Conservation (phyloP, 2,113 vertebrate species). For the Asarcornis scutulata region DNA sequence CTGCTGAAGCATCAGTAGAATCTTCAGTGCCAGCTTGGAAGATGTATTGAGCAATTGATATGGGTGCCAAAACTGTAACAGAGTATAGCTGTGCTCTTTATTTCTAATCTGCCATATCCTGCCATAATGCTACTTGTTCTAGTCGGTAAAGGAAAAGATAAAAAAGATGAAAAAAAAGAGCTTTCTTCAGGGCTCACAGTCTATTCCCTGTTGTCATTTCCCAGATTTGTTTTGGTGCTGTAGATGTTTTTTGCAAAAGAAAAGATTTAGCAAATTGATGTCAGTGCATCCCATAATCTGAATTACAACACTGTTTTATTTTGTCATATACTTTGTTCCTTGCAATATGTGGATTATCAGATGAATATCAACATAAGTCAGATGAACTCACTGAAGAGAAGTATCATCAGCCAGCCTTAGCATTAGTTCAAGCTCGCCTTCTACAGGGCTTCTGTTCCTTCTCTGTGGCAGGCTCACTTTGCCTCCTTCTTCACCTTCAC, state of each 20-base stretch:
- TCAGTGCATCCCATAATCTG: not conserved
- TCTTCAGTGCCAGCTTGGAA: too few relatives aligned
- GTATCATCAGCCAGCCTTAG: not conserved
- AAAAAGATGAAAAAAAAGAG: not conserved
- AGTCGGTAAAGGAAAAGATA: not conserved
- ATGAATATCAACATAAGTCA: not conserved
- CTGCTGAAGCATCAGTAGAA: too few relatives aligned
- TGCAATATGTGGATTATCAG: not conserved
- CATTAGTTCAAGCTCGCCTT: not conserved
- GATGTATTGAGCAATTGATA: too few relatives aligned
- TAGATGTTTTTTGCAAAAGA: not conserved
- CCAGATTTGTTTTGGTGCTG: not conserved
- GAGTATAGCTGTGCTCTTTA: too few relatives aligned
- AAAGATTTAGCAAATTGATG: not conserved
- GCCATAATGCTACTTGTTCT: not conserved
- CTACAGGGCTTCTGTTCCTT: not conserved
- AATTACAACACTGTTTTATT: not conserved
- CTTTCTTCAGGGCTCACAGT: too few relatives aligned
- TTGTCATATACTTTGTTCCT: not conserved
- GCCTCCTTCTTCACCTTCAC: not conserved
- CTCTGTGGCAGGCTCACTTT: not conserved
- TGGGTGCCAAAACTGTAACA: too few relatives aligned
- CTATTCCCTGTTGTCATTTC: not conserved
- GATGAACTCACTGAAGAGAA: not conserved
- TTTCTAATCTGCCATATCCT: too few relatives aligned